These are phyloP conservation scores for Mayetiola destructor DNA, from an alignment of 2,888 invertebrate species.

Conservation along the genomic window DNA sequence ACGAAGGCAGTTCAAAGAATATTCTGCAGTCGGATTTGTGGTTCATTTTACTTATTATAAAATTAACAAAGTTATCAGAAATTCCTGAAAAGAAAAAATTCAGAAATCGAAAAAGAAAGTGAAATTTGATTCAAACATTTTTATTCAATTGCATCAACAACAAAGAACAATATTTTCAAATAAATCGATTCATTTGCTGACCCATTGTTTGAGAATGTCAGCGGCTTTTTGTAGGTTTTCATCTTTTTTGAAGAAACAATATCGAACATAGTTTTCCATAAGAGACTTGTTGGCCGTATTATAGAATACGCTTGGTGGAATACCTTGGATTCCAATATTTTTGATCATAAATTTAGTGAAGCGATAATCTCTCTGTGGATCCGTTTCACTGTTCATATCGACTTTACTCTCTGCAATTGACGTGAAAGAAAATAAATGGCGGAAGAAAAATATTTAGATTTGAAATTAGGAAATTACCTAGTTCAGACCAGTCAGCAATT, in stretches of 20 bases:
- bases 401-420: conserved; percentile 43
- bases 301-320: conserved; percentile 92
- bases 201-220: conserved; percentile 48
- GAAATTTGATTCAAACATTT: too few species aligned
- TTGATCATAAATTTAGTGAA: conserved; percentile 95
- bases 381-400: conserved; percentile 52
- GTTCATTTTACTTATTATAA: too few species aligned
- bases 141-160: too few species aligned
- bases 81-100: too few species aligned
- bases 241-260: conserved; percentile 89
- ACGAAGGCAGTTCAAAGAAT: too few species aligned
- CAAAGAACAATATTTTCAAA: too few species aligned
- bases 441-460: background rate
- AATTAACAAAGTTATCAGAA: too few species aligned
- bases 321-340: conserved; percentile 80
- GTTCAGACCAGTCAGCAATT: conserved; percentile 76
- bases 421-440: conserved; percentile 15
- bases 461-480: conserved; percentile 38
- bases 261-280: conserved; percentile 75
- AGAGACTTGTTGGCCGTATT: conserved; percentile 59
- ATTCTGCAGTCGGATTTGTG: too few species aligned
- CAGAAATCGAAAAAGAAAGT: too few species aligned
- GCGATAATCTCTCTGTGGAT: conserved; percentile 67
- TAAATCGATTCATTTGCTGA: background rate
- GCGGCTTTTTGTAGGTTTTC: conserved; percentile 54